phyloP scores from a whole-genome alignment of 2,888 invertebrate species.

The Tridacna gigas region DNA sequence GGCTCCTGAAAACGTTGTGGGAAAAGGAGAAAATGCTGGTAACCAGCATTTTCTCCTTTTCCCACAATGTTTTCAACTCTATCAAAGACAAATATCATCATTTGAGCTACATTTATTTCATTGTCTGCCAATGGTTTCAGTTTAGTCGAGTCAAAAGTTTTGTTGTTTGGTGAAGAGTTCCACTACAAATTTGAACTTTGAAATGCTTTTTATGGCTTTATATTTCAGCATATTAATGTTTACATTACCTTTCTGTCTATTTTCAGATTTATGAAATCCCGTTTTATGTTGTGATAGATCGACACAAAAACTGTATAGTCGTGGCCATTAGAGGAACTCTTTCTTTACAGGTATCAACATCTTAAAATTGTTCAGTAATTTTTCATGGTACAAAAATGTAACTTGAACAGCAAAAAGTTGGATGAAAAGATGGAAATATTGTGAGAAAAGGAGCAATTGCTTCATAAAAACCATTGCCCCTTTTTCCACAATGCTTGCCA shows the following conservation, averaged over 20 bases:
- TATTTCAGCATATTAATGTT: too few species aligned
- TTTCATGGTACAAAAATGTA: too few species aligned
- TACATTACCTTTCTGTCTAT: not conserved
- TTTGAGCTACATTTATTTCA: too few species aligned
- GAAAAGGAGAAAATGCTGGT: not conserved
- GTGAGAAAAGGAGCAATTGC: not conserved
- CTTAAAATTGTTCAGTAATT: too few species aligned
- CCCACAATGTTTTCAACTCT: not conserved
- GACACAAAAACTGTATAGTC: conserved; percentile 91
- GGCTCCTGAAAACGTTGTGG: not conserved
- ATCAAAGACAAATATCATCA: not conserved
- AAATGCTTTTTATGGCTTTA: too few species aligned
- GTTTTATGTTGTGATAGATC: conserved; percentile 94
- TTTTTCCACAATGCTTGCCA: not conserved
- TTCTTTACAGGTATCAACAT: conserved; percentile 86
- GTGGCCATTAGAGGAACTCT: conserved; percentile 94
- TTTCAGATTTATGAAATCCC: conserved; percentile 89
- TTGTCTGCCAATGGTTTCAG: too few species aligned
- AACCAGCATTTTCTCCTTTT: not conserved
- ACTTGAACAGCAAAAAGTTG: too few species aligned
- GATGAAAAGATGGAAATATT: not conserved
- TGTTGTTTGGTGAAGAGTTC: too few species aligned
- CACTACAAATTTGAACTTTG: too few species aligned
- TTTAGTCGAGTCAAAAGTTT: too few species aligned
- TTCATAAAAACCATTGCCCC: not conserved